Evolutionary conservation across 1,140 invertebrate species (phyloP), one percentile per base, ranked within the genome.

Genomic region (Mylabris phalerata): DNA sequence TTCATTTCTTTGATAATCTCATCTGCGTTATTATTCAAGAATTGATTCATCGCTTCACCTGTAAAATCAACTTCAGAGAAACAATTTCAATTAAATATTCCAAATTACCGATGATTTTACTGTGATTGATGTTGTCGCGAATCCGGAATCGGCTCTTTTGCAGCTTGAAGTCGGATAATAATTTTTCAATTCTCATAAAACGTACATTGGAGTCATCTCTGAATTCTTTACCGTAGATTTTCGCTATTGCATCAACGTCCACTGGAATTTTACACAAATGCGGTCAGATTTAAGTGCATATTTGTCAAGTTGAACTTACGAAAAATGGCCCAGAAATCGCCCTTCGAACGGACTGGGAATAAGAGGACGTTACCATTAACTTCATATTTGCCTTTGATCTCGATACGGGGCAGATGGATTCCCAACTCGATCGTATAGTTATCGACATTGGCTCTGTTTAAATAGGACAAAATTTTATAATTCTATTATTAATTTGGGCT

Each of bases 1-100:
- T 86, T 81, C 82, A 92, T 87, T 73, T 92, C 89, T 19, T 86
- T 82, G 45, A 92, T 89, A 42, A 92, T 89, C 69, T 91, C 89
- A 25, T 87, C 84, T 0, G 87, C 82, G 66, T 92, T 91, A 67
- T 89, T 87, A 75, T 92, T 92, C 9, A 92, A 75, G 70, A 92
- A 92, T 60, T 88, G 86, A 73, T 89, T 89, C 83, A 90, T 89
- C 2, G 87, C 87, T 68, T 89, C 82, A 19, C 83, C 84, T 86
- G 70, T 24, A 77, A 77, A 54, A 57, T 45, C 3, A 9, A 54
- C 32, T 19, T 19, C 1, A 19, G 25, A 13, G 2, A 38, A 45
- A 19, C 7, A 40, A 19, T 19, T 19, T 38, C 32, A 32, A 32
- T 32, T 5, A 3, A 32, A 0, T 3, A 47, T 39, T 9, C 4